A percentile compares a stretch with the other conserved stretches of the same genome.
These are phyloP conservation scores for Myripristis jacobus DNA, from an alignment of 2,797 vertebrate genomes.

Conservation along the genomic window DNA sequence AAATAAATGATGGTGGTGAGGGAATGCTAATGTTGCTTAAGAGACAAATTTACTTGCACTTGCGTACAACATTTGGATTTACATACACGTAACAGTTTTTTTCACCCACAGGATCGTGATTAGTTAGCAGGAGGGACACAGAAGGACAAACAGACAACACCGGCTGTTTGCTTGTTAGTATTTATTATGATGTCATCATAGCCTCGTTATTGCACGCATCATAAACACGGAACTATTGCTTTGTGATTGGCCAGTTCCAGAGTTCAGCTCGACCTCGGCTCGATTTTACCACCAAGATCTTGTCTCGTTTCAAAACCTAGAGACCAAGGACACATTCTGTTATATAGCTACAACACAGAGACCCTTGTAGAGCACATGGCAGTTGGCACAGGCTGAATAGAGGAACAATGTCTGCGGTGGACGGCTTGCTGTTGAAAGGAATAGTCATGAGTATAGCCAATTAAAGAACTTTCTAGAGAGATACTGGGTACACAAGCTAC, in stretches of 20 bases:
- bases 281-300: slow-evolving; percentile 51
- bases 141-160: slow-evolving; percentile 56
- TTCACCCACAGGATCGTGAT: too few relatives aligned
- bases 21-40: slow-evolving; percentile 40
- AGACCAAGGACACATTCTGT: slow-evolving; percentile 65
- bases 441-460: slow-evolving; percentile 67
- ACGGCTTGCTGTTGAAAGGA: slow-evolving; percentile 56
- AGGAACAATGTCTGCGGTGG: slow-evolving; percentile 51
- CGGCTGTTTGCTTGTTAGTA: slow-evolving; percentile 67
- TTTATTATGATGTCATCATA: slow-evolving; percentile 84
- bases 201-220: slow-evolving; percentile 83
- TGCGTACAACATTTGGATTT: slow-evolving; percentile 24
- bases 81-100: slow-evolving; percentile 8
- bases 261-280: slow-evolving; percentile 52
- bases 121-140: slow-evolving; percentile 27
- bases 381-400: slow-evolving; percentile 69
- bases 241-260: slow-evolving; percentile 68
- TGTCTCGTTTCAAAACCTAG: slow-evolving; percentile 51
- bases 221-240: slow-evolving; percentile 82
- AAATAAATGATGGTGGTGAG: slow-evolving; percentile 10
- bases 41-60: slow-evolving; percentile 27
- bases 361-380: slow-evolving; percentile 67
- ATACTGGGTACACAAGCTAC: slow-evolving; percentile 29
- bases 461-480: slow-evolving; percentile 52
- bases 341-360: slow-evolving; percentile 54